Evolutionary conservation across 2,113 vertebrate genomes (phyloP).

Genomic region (Echinops telfairi): DNA sequence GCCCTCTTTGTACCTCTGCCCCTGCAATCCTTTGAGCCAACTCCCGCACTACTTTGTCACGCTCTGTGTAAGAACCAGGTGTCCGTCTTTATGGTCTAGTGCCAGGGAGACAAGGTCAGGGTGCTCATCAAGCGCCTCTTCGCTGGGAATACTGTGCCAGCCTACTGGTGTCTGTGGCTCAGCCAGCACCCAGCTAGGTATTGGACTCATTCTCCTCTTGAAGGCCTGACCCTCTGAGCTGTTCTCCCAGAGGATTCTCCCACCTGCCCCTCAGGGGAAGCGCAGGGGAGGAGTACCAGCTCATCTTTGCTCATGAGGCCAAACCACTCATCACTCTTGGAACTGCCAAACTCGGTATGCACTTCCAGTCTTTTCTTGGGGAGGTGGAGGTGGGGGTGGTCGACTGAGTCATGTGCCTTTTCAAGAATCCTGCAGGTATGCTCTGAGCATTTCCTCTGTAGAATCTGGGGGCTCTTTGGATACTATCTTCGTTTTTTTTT

Average conservation of each 20-base stretch:
- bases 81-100: background rate
- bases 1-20: background rate
- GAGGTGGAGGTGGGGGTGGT: background rate
- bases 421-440: background rate
- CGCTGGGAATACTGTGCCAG: too few relatives aligned
- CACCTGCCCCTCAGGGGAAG: background rate
- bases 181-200: too few relatives aligned
- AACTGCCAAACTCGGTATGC: background rate
- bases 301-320: background rate
- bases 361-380: background rate
- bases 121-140: background rate
- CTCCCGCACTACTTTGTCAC: background rate
- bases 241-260: background rate
- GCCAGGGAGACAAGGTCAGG: background rate
- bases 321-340: background rate
- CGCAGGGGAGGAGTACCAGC: too few relatives aligned
- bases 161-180: background rate
- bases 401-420: background rate
- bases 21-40: background rate
- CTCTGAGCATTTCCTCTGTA: background rate
- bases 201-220: background rate
- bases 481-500: background rate
- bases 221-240: background rate
- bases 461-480: background rate
- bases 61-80: background rate